Evolutionary conservation across 2,113 vertebrate species (phyloP).

Genomic region (Limanda limanda): DNA sequence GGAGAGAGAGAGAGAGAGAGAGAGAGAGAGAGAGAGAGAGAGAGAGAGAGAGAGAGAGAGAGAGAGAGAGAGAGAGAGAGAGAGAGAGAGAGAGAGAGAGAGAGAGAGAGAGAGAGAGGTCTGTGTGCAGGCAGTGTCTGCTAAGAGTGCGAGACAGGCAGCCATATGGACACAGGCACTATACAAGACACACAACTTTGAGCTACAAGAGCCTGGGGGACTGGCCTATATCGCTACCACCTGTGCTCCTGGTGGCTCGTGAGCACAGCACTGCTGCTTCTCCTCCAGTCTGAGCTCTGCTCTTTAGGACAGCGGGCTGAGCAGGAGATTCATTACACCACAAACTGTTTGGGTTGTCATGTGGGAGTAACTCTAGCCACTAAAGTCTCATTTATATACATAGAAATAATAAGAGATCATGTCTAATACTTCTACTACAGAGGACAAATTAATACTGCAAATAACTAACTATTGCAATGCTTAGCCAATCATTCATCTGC

Average conservation of each 20-base stretch:
- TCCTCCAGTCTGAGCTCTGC: conserved; percentile 39
- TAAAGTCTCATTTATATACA: conserved; percentile 43
- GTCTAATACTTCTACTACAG: conserved; percentile 11
- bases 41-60: no score
- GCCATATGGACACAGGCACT: conserved; percentile 92
- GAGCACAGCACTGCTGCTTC: conserved; percentile 40
- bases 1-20: conserved; percentile 56
- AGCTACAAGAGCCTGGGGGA: conserved; percentile 92
- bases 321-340: conserved; percentile 60
- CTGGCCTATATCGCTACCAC: conserved; percentile 92
- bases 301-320: conserved; percentile 43
- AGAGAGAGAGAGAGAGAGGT: conserved; percentile 73
- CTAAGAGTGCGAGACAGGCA: conserved; percentile 85
- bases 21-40: no score
- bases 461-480: neutral
- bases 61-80: no score
- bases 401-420: conserved; percentile 32
- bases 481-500: conserved; percentile 18
- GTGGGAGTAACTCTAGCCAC: conserved; percentile 46
- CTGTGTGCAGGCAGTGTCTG: conserved; percentile 80
- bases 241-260: conserved; percentile 80
- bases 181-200: conserved; percentile 91
- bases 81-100: no score
- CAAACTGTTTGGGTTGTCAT: conserved; percentile 50
- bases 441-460: conserved; percentile 22